phyloP scores from a whole-genome alignment of 2,113 vertebrate species.

The Podarcis raffonei region DNA sequence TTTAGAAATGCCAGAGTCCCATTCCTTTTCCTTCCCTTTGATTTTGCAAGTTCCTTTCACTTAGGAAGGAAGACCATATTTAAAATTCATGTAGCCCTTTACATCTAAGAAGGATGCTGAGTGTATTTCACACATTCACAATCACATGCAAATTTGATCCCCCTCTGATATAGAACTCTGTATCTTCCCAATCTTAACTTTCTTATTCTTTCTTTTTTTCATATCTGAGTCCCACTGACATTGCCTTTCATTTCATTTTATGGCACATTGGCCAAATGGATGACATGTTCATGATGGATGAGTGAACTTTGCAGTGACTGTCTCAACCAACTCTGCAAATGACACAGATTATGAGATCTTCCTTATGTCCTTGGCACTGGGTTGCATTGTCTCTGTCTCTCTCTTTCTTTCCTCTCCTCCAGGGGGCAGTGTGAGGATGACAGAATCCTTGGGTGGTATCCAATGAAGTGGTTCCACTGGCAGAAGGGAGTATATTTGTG shows the following conservation, averaged over 20 bases:
- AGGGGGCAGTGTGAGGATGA: background rate
- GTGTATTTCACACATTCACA: background rate
- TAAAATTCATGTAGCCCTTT: background rate
- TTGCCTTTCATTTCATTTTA: background rate
- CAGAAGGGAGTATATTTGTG: too few species aligned
- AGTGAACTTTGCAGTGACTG: background rate
- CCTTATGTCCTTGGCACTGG: background rate
- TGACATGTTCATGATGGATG: background rate
- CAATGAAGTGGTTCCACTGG: too few species aligned
- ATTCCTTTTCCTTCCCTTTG: background rate
- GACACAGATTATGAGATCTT: background rate
- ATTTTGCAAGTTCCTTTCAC: background rate
- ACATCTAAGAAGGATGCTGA: background rate
- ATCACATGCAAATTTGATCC: background rate
- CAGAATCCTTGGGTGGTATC: background rate
- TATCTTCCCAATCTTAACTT: background rate
- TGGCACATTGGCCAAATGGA: background rate
- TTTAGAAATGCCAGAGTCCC: slow-evolving; percentile 6
- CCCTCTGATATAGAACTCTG: background rate
- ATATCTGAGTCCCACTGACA: background rate
- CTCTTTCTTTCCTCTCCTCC: background rate
- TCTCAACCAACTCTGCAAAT: background rate
- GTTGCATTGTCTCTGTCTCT: background rate
- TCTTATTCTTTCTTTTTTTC: background rate
- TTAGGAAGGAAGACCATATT: background rate